Evolutionary conservation across 2,888 invertebrate species (phyloP).

Genomic region (Trissonchulus latispiculum): DNA sequence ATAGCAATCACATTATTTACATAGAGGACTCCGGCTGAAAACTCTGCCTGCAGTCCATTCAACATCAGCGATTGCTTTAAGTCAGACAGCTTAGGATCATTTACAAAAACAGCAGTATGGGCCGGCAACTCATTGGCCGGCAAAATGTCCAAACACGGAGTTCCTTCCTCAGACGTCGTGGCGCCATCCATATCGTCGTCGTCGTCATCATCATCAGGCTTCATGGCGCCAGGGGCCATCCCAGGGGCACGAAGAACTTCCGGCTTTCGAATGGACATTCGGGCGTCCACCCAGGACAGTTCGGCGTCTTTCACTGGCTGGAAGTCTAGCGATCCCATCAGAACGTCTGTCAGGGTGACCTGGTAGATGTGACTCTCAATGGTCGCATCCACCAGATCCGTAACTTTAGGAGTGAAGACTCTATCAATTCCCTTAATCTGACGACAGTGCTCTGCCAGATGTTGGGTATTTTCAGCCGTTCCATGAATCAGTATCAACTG

Average conservation of each 20-base stretch:
- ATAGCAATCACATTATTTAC: conserved; percentile 86
- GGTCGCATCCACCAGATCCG: conserved; percentile 81
- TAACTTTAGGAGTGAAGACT: conserved; percentile 65
- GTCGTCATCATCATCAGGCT: conserved; percentile 32
- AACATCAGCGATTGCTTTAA: conserved; percentile 59
- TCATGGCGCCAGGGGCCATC: conserved; percentile 32
- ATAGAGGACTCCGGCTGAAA: conserved; percentile 80
- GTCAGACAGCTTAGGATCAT: conserved; percentile 81
- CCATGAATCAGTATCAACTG: conserved; percentile 70
- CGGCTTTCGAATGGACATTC: background rate
- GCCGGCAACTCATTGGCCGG: conserved; percentile 32
- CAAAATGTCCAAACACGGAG: conserved; percentile 34
- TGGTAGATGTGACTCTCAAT: conserved; percentile 97
- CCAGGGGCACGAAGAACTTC: background rate
- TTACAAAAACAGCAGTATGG: conserved; percentile 71
- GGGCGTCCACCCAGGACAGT: conserved; percentile 73
- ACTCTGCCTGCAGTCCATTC: conserved; percentile 58
- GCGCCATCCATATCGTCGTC: background rate
- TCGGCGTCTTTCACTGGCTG: conserved; percentile 75
- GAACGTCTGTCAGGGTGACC: conserved; percentile 49
- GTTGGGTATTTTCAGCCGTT: conserved; percentile 57
- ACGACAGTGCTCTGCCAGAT: conserved; percentile 52
- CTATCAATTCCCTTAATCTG: conserved; percentile 27
- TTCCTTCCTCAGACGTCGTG: conserved; percentile 7
- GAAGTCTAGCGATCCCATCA: conserved; percentile 63